Evolutionary conservation across 2,113 vertebrate species (phyloP), one percentile per base, ranked within the genome.

Genomic region (Cyanoderma ruficeps): DNA sequence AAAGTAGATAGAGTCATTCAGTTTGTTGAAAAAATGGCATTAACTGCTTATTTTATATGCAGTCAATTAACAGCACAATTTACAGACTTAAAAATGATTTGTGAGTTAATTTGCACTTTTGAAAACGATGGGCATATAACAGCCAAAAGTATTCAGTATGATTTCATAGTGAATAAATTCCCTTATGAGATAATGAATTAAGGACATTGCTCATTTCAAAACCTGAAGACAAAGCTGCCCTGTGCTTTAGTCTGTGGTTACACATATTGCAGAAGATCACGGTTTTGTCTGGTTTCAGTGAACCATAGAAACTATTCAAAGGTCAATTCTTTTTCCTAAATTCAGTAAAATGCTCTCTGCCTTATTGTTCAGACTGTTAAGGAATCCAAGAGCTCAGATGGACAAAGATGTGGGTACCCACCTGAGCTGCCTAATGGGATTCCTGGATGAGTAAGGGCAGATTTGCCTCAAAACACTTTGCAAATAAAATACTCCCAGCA

Each of bases 51-150:
- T 86, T 52, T 82, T 52, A 71, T 50, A 72, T 41, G 47, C n/a
- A 74, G 70, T 59, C 64, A 71, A 94, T 92, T 83, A 94, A 85
- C 57, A 87, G 49, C 28, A 87, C 37, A 83, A 91, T 81, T 77
- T 60, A 78, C 37, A 78, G 77, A 47, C 42, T 95, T 95, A 63
- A 78, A 83, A 96, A 91, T 1, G 0, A 76, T 67, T 49, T 83
- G 15, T 23, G 30, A 89, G 64, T 80, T 87, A 85, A 72, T 75
- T 77, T 90, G 30, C 69, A 50, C 72, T 79, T 84, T 63, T 70
- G 19, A 82, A 91, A 83, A 72, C 0, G 1, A 78, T 31, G 41
- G 53, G 49, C 20, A 71, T 92, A 59, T 79, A 84, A 46, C 10
- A 52, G 31, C 16, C 64, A 61, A 64, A 90, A 82, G 12, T 57